These are phyloP conservation scores for Pimpla rufipes DNA, from an alignment of 2,888 invertebrate species.

Conservation along the genomic window DNA sequence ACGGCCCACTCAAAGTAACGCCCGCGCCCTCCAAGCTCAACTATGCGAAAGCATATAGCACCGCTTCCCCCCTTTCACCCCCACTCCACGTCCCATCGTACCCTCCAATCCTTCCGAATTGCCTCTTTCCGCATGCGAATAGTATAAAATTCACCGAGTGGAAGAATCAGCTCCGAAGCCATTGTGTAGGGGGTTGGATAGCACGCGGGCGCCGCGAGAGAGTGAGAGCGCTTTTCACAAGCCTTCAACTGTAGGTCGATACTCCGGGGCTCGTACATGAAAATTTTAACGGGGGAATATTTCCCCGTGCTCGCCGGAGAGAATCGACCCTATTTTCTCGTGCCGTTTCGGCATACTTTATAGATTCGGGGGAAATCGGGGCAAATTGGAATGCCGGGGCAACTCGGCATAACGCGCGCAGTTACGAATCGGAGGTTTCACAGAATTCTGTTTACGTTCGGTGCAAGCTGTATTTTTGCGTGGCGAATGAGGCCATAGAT, in stretches of 20 bases:
- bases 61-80: neutral
- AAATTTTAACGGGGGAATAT: conserved; percentile 57
- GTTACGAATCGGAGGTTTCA: neutral
- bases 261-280: conserved; percentile 33
- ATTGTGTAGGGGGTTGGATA: conserved; percentile 51
- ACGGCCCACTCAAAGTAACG: conserved; percentile 14
- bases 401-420: too few species aligned
- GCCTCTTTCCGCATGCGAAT: conserved; percentile 50
- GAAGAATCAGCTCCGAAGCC: conserved; percentile 56
- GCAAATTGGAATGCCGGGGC: too few species aligned
- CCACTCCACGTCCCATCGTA: conserved; percentile 1
- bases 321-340: conserved; percentile 21
- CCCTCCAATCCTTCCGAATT: conserved; percentile 46
- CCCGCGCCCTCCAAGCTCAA: neutral
- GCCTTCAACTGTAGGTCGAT: conserved; percentile 32
- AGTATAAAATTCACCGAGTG: conserved; percentile 60
- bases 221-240: conserved; percentile 36
- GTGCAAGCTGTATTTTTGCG: too few species aligned
- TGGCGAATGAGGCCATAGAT: too few species aligned
- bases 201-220: conserved; percentile 22
- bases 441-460: too few species aligned
- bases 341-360: conserved; percentile 1
- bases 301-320: conserved; percentile 21
- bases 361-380: neutral
- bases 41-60: conserved; percentile 19